Evolutionary conservation across 1,140 invertebrate species (phyloP), one percentile per base, ranked within the genome.

Genomic region (Drosophila bifasciata): DNA sequence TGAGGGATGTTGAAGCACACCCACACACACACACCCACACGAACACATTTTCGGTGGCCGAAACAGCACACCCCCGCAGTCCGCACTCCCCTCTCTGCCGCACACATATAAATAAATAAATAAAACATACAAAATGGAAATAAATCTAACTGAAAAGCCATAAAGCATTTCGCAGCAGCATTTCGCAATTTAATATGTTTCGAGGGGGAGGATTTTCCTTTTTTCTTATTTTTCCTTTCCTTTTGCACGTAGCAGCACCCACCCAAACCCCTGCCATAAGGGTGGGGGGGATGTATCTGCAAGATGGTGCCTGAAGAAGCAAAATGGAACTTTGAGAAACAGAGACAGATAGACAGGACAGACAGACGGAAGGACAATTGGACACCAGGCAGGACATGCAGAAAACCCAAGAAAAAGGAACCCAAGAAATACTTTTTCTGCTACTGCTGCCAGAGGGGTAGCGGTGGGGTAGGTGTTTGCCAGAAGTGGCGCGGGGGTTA

Each of bases 81-180:
- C n/a, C n/a, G n/a, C n/a, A n/a, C 25, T 8, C 25, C 46, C 51
- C 59, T 55, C 75, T 74, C 74, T 81, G 72, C 78, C 80, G 80
- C 80, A 86, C 80, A 81, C 80, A 86, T 84, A 90, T 90, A 90
- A 89, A 90, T 89, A 90, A 89, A 90, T 89, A 90, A 86, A 90
- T 90, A 90, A 90, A 90, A 89, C 88, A 90, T 85, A 90, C 80
- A 90, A 79, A 90, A 90, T 89, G 85, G 89, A 90, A 90, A 90
- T 90, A 90, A 90, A 90, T 90, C 89, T 90, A 84, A 90, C 85
- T 89, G 85, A 83, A 86, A 90, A 89, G 89, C 89, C 89, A 90
- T 90, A 90, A 90, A 90, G 89, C 89, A 90, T 90, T 90, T 90
- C 86, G 32, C 32, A 36, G 32, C 89, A 90, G 76, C 80, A 86